phyloP scores from a whole-genome alignment of 2,797 vertebrate genomes.

The Sebastolobus alascanus region DNA sequence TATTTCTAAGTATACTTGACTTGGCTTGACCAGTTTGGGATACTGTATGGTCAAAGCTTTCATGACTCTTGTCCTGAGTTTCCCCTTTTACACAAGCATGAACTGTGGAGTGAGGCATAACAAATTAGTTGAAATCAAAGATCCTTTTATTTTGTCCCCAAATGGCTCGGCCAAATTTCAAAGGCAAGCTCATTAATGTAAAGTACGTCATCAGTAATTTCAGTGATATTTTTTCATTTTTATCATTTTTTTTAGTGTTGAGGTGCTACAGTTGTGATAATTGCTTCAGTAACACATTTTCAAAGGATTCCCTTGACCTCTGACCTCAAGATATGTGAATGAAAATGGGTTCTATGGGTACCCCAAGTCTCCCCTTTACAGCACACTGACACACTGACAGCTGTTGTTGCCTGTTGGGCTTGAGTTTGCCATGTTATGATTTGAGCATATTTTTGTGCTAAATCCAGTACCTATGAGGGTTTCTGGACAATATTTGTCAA shows the following conservation, averaged over 20 bases:
- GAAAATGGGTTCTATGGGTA: too few relatives aligned
- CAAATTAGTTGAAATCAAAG: constrained; percentile 3
- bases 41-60: background rate
- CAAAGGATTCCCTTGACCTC: too few relatives aligned
- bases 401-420: too few relatives aligned
- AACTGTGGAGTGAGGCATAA: background rate
- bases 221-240: background rate
- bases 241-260: background rate
- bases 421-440: too few relatives aligned
- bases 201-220: background rate
- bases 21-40: background rate
- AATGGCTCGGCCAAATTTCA: background rate
- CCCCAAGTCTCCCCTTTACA: too few relatives aligned
- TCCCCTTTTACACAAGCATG: background rate
- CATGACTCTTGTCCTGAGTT: background rate
- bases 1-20: background rate
- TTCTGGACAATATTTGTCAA: too few relatives aligned
- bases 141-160: constrained; percentile 11
- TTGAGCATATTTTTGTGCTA: too few relatives aligned
- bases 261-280: background rate
- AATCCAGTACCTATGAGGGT: too few relatives aligned
- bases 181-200: constrained; percentile 10
- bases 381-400: too few relatives aligned
- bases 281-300: background rate
- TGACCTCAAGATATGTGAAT: too few relatives aligned